Percentiles rank a stretch among this genome's conserved stretches.
Evolutionary conservation across 2,797 vertebrate species (phyloP).

Genomic region (Mustela erminea): DNA sequence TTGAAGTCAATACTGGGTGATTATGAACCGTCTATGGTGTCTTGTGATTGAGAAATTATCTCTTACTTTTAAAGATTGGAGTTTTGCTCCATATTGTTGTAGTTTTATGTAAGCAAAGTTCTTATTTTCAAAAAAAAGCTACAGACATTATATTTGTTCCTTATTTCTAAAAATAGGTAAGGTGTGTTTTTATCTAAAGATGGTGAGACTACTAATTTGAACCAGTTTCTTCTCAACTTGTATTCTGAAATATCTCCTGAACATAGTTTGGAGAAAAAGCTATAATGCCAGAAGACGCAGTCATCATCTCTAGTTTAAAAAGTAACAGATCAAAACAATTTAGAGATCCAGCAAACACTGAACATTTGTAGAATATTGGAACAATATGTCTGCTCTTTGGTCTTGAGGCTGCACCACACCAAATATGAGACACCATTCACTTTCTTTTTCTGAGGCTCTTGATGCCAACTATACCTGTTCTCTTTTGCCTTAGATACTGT

Average conservation of each 20-base stretch:
- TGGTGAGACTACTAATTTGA: conserved; percentile 47
- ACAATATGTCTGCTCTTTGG: not conserved
- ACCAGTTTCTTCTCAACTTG: conserved; percentile 37
- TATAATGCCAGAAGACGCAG: conserved; percentile 17
- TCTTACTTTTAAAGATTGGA: conserved; percentile 61
- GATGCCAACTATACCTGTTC: not conserved
- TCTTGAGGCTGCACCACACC: not conserved
- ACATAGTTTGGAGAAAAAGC: conserved; percentile 27
- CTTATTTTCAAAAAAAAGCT: conserved; percentile 38
- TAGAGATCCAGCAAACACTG: not conserved
- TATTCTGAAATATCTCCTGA: conserved; percentile 63
- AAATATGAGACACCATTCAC: not conserved
- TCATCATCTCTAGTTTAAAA: conserved; percentile 51
- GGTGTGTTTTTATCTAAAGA: conserved; percentile 42
- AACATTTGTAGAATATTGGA: not conserved
- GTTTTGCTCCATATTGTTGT: conserved; percentile 43
- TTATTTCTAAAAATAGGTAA: conserved; percentile 37
- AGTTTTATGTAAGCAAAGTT: conserved; percentile 62
- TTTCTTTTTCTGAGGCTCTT: not conserved
- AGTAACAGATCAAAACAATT: conserved; percentile 30
- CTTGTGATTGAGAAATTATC: conserved; percentile 81
- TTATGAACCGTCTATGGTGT: conserved; percentile 82
- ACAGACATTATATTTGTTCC: not conserved
- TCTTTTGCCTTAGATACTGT: conserved; percentile 80
- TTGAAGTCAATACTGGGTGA: conserved; percentile 82